phyloP scores from a whole-genome alignment of 2,888 invertebrate species.

The Phlogophora meticulosa region DNA sequence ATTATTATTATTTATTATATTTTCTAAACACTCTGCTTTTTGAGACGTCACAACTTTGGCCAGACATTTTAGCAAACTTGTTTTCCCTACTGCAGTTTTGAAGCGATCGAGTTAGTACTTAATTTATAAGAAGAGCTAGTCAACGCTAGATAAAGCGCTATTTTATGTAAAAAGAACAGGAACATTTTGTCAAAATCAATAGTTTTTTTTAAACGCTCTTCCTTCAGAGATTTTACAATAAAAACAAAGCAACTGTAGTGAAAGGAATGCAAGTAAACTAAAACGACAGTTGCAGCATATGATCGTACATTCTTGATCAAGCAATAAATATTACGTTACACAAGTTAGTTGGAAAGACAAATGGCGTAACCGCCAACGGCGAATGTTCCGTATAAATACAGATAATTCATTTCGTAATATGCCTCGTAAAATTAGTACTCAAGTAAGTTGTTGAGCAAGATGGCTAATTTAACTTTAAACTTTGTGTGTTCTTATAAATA shows the following conservation, averaged over 20 bases:
- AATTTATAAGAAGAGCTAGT: no score
- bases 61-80: not conserved
- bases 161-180: no score
- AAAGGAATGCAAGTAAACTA: slow-evolving; percentile 41
- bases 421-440: slow-evolving; percentile 25
- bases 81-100: no score
- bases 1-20: no score
- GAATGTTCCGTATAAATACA: slow-evolving; percentile 20
- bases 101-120: no score
- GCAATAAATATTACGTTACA: slow-evolving; percentile 58
- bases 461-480: slow-evolving; percentile 18
- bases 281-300: slow-evolving; percentile 46
- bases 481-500: slow-evolving; percentile 16
- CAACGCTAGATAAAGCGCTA: no score
- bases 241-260: slow-evolving; percentile 22
- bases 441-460: slow-evolving; percentile 19
- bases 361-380: slow-evolving; percentile 37
- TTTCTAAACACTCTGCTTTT: not conserved
- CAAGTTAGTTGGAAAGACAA: slow-evolving; percentile 41
- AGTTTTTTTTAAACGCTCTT: not conserved
- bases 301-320: slow-evolving; percentile 58
- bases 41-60: not conserved
- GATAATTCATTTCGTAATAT: slow-evolving; percentile 46
- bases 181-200: no score
- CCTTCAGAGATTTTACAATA: not conserved